A percentile compares a stretch with the other conserved stretches of the same genome.
Conservation (phyloP, 2,888 invertebrate genomes). For the Lottia scabra region DNA sequence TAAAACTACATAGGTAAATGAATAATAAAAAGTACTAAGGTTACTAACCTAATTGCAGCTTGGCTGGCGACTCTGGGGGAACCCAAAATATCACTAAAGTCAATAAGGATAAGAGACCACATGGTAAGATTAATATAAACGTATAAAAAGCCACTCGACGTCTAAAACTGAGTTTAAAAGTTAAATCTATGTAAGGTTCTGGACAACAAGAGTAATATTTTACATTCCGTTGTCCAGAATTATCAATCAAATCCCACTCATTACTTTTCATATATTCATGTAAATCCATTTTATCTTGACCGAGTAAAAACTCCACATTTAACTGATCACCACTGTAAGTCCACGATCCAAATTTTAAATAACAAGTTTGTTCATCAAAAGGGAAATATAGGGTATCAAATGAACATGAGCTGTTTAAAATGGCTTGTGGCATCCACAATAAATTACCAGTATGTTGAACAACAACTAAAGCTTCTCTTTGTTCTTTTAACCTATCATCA, state of each 20-base stretch:
- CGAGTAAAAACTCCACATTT: conserved; percentile 50
- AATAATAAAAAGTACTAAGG: neutral
- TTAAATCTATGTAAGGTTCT: conserved; percentile 63
- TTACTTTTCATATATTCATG: conserved; percentile 66
- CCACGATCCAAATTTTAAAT: conserved; percentile 67
- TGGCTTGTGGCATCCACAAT: conserved; percentile 61
- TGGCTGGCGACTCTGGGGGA: conserved; percentile 68
- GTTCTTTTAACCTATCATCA: conserved; percentile 65
- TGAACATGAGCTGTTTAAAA: conserved; percentile 63
- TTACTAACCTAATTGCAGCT: conserved; percentile 66
- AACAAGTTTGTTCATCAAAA: conserved; percentile 64
- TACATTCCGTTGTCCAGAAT: conserved; percentile 57
- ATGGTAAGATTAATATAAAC: conserved; percentile 67
- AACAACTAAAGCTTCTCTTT: conserved; percentile 63
- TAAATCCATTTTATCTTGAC: conserved; percentile 48
- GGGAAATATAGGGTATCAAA: conserved; percentile 68
- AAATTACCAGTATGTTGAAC: conserved; percentile 56
- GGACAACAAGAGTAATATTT: conserved; percentile 62
- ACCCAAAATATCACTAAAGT: conserved; percentile 69
- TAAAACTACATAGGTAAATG: neutral
- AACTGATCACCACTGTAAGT: conserved; percentile 64
- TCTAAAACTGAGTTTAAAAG: conserved; percentile 55
- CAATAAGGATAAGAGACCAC: conserved; percentile 64
- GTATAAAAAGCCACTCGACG: conserved; percentile 62
- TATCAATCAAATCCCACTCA: conserved; percentile 66